Base-by-base conservation (phyloP, 2,113 vertebrate species). In the Orthochromis indermauri region DNA sequence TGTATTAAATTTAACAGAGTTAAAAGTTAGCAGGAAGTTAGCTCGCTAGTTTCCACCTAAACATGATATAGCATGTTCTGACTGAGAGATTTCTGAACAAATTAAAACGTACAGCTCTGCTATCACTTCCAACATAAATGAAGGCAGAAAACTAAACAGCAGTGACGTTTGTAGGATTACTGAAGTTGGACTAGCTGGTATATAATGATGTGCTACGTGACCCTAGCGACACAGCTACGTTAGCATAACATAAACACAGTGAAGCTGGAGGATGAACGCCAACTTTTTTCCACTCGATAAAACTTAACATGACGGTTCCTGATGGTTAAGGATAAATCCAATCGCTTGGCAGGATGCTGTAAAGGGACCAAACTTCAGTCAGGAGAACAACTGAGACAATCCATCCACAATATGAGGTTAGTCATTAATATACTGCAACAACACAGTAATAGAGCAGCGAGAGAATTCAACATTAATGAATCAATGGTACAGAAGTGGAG, bases 81-180 rank as follows among this genome's bases (percentile, higher is more conserved):
- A 55, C 53, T 55, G 10, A 54, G 53, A 54, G 53, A 54, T 54
- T 1, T 54, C n/a, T 24, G 53, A 55, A 13, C 2, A 24, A 55
- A 55, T 24, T 13, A 13, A 55, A 55, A 55, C 6, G 0, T 24
- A 55, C 53, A 55, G 53, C 21, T 55, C 21, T 55, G 53, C 4
- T 24, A 2, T 7, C 11, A 55, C 2, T 54, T 54, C n/a, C n/a
- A 54, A 21, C n/a, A 54, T 54, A 54, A 54, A 54, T 54, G 10
- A 54, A 54, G 53, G 0, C 2, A 51, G 49, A n/a, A 51, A 51
- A n/a, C 49, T 51, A 51, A 51, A 51, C 0, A 51, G 4, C 8
- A 0, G 2, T 9, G 47, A 49, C 4, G 0, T 53, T 53, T 53
- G 9, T 51, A n/a, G 17, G 49, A 0, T n/a, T 51, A n/a, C 17